These are phyloP conservation scores for Hippocampus guttulatus DNA, from an alignment of 2,113 vertebrate genomes.

Conservation along the genomic window DNA sequence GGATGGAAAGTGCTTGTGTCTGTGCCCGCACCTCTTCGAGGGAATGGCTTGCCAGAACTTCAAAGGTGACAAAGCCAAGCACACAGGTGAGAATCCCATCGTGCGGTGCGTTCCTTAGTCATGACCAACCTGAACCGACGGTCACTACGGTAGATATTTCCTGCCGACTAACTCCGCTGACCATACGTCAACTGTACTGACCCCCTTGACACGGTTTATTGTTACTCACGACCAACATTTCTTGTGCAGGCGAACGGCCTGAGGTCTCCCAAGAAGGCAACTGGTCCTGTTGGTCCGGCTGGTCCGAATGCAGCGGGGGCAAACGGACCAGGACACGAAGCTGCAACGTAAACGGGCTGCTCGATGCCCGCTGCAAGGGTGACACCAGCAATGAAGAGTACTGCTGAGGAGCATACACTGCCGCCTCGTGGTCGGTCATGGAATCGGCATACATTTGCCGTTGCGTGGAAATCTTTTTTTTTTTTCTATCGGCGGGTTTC, in stretches of 20 bases:
- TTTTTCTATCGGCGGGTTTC: neutral
- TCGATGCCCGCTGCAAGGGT: slow-evolving; percentile 67
- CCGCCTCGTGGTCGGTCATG: slow-evolving; percentile 10
- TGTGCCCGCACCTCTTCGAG: slow-evolving; percentile 70
- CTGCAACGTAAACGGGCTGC: slow-evolving; percentile 62
- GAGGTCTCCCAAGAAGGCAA: slow-evolving; percentile 63
- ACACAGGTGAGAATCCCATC: neutral
- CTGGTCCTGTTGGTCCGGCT: slow-evolving; percentile 77
- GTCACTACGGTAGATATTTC: no score
- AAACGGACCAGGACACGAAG: slow-evolving; percentile 61
- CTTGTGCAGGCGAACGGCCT: slow-evolving; percentile 18
- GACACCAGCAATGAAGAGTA: slow-evolving; percentile 43
- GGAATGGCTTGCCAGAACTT: slow-evolving; percentile 78
- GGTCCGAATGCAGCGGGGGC: slow-evolving; percentile 58
- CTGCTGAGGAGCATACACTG: slow-evolving; percentile 58
- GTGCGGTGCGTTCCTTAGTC: neutral
- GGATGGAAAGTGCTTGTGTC: slow-evolving; percentile 79
- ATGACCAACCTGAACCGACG: no score
- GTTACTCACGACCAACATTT: neutral
- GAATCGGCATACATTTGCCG: neutral
- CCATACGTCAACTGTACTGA: neutral
- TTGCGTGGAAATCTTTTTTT: neutral
- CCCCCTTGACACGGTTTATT: neutral
- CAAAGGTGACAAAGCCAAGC: slow-evolving; percentile 25
- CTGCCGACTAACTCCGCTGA: no score